Evolutionary conservation across 2,888 invertebrate species (phyloP), one percentile per base, ranked within the genome.

Genomic region (Limnephilus rhombicus): DNA sequence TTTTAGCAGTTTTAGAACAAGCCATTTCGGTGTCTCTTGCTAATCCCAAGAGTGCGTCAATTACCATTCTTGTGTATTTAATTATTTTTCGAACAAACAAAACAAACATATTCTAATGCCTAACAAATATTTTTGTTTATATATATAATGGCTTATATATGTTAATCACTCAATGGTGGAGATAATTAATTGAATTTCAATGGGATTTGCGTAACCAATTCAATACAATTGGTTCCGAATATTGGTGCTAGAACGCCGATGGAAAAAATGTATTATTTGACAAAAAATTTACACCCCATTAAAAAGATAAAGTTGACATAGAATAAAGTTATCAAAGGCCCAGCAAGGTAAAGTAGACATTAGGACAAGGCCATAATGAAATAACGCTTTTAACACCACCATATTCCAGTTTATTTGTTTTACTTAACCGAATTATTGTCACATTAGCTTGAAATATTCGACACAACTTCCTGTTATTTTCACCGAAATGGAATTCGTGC

Each of bases 401-500:
- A 18, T 85, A 41, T 37, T 41, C 86, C 86, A 68, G 53, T 88
- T 88, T 29, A 68, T 88, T 68, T 68, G 68, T 88, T 88, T 88
- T 29, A 31, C 15, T 68, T 18, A 88, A 68, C 88, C 68, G 34
- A 88, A 88, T 68, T 88, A 88, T 88, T 88, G 53, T 88, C 68
- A 88, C 88, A 53, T 68, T 68, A 88, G 88, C 45, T n/a, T 89
- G 68, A 89, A 45, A 81, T 81, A 81, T 81, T 81, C 34, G 89
- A 80, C 89, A 31, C 24, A 45, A 81, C 24, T 37, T 81, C 31
- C 81, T 45, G 45, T 81, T 89, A 89, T 81, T 89, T 87, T 89
- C 45, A 24, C 89, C 45, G 45, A 81, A 89, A 89, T 82, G 89
- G 89, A 89, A 81, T 41, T 37, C 89, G 89, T 89, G 81, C 89